Conservation (phyloP, 2,113 vertebrate genomes). For the Albula goreensis region DNA sequence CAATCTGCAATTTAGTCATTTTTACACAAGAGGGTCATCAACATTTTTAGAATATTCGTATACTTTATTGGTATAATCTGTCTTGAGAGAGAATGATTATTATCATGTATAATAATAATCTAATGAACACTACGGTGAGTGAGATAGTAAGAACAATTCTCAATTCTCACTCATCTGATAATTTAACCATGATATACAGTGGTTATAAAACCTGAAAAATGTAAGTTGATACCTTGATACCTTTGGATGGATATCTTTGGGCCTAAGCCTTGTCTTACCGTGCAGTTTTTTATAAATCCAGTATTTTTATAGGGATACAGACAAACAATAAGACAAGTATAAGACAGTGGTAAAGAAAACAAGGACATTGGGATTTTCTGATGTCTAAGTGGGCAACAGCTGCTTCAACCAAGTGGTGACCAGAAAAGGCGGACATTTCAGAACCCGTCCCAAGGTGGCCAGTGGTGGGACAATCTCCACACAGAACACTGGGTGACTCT, state of each 20-base stretch:
- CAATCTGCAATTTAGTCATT: no score
- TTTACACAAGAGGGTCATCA: no score
- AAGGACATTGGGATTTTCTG: not conserved
- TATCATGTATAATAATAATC: not conserved
- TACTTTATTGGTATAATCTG: no score
- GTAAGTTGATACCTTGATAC: not conserved
- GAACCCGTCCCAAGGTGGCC: slow-evolving; percentile 27
- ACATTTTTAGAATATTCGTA: no score
- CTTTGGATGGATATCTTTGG: not conserved
- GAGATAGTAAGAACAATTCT: not conserved
- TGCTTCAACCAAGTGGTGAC: slow-evolving; percentile 62
- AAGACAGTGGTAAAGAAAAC: not conserved
- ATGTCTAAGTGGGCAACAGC: slow-evolving; percentile 25
- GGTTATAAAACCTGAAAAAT: not conserved
- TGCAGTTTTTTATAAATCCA: no score
- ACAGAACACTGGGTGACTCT: slow-evolving; percentile 48
- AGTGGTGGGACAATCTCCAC: slow-evolving; percentile 43
- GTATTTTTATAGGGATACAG: not conserved
- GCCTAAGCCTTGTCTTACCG: not conserved
- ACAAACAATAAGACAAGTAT: not conserved
- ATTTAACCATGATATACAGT: not conserved
- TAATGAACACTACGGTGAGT: not conserved
- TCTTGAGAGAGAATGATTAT: no score
- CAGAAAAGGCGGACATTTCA: slow-evolving; percentile 64
- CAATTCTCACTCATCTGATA: not conserved